Evolutionary conservation across 2,888 invertebrate species (phyloP), one percentile per base, ranked within the genome.

Genomic region (Xylocampa areola): DNA sequence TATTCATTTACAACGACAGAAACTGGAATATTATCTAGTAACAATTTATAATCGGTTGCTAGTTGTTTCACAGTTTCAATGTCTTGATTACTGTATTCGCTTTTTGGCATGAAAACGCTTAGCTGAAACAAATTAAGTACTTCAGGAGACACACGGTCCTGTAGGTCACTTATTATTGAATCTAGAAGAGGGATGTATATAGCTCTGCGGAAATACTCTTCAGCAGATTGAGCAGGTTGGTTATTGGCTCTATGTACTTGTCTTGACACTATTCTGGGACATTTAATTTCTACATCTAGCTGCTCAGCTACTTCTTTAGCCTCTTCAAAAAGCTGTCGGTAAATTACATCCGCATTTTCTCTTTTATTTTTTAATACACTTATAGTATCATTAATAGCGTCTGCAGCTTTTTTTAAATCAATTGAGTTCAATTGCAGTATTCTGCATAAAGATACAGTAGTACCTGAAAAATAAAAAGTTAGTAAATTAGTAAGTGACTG

Each of bases 171-270:
- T 33, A 33, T 16, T 33, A 33, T 7, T 6, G 5, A 33, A 14
- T 33, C 32, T 14, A 33, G 14, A 14, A 14, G 14, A 30, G 30
- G 30, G 30, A 11, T 30, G 30, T 30, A 30, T n/a, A n/a, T n/a
- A 30, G n/a, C 30, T 2, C n/a, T n/a, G 13, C 30, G 13, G 30
- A 30, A n/a, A 30, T 30, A 30, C 30, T 30, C 30, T 13, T 30
- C 30, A 30, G 11, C 30, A 11, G 30, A 30, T n/a, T 30, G 30
- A 30, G 13, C 30, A 30, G 13, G 30, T 30, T 21, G 21, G 21
- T 21, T 3, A 21, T 21, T 21, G 21, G 21, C 21, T 21, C 21
- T 21, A 21, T 21, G 21, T 21, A 21, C 5, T 21, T 21, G 21
- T 21, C 5, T 21, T 5, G 3, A 21, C 5, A 21, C 21, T n/a